A percentile compares a stretch with the other conserved stretches of the same genome.
These are phyloP conservation scores for Hemicentrotus pulcherrimus DNA, from an alignment of 35 echinoderm and acorn worm species.

Conservation along the genomic window DNA sequence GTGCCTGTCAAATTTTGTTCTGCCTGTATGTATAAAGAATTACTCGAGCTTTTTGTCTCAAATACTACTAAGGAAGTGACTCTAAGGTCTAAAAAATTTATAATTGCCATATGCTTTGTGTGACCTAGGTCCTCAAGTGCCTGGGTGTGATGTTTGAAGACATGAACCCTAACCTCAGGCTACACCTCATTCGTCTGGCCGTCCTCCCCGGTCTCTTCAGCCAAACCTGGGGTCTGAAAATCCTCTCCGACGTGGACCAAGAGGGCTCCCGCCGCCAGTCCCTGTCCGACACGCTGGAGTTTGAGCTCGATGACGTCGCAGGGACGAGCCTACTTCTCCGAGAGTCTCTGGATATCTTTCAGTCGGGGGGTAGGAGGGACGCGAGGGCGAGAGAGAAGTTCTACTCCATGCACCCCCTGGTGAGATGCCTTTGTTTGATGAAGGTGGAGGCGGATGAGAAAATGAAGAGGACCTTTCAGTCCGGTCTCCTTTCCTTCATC, in stretches of 20 bases:
- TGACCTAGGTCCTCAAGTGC: constrained; percentile 35
- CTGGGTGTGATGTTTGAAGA: constrained; percentile 53
- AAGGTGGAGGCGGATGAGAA: constrained; percentile 15
- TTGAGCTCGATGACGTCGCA: constrained; percentile 40
- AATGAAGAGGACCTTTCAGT: constrained; percentile 28
- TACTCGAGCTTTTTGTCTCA: too few relatives aligned
- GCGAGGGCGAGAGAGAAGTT: neutral
- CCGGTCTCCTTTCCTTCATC: constrained; percentile 15
- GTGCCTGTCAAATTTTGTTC: too few relatives aligned
- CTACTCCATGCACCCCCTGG: constrained; percentile 59
- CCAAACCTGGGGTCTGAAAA: constrained; percentile 13
- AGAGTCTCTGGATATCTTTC: constrained; percentile 34
- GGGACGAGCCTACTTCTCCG: constrained; percentile 46
- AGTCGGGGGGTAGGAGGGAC: neutral
- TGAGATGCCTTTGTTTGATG: constrained; percentile 51
- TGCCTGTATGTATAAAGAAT: too few relatives aligned
- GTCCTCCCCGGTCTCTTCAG: constrained; percentile 61
- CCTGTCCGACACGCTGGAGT: neutral
- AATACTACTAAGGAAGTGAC: too few relatives aligned
- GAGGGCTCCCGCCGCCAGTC: neutral
- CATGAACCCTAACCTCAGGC: constrained; percentile 42
- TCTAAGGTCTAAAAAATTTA: neutral
- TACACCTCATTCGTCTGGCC: constrained; percentile 42
- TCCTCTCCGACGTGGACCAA: constrained; percentile 32
- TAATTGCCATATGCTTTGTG: neutral